These are phyloP conservation scores for Leptinotarsa juncta DNA, from an alignment of 2,888 invertebrate species.

Conservation along the genomic window DNA sequence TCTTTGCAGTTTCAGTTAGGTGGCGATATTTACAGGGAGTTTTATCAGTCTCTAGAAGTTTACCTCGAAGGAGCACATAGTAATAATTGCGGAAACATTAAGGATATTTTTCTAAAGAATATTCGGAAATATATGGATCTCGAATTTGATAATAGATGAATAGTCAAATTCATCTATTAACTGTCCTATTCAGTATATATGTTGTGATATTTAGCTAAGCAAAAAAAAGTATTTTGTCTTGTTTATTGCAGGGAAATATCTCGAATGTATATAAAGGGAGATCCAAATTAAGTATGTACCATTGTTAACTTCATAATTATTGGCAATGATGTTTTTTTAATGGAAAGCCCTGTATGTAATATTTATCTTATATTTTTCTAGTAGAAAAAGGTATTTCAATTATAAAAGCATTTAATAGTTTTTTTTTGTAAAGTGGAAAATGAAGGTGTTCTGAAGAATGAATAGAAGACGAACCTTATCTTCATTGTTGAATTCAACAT, in stretches of 20 bases:
- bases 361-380: too few species aligned
- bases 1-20: conserved; percentile 74
- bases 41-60: conserved; percentile 71
- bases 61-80: conserved; percentile 68
- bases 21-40: conserved; percentile 72
- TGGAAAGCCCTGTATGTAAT: too few species aligned
- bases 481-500: too few species aligned
- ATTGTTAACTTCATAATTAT: too few species aligned
- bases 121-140: conserved; percentile 63
- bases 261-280: too few species aligned
- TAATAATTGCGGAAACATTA: conserved; percentile 76
- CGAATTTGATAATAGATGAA: conserved; percentile 55
- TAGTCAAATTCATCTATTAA: conserved; percentile 12
- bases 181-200: background rate
- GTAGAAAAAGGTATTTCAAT: too few species aligned
- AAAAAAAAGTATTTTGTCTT: background rate
- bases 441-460: too few species aligned
- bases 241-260: background rate
- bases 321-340: too few species aligned
- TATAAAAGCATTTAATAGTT: too few species aligned
- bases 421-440: too few species aligned
- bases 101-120: conserved; percentile 68
- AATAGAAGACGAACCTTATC: too few species aligned
- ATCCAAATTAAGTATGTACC: too few species aligned
- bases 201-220: conserved; percentile 9